A percentile compares a stretch with the other conserved stretches of the same genome.
phyloP scores from a whole-genome alignment of 2,113 vertebrate species.

The Cacatua alba region DNA sequence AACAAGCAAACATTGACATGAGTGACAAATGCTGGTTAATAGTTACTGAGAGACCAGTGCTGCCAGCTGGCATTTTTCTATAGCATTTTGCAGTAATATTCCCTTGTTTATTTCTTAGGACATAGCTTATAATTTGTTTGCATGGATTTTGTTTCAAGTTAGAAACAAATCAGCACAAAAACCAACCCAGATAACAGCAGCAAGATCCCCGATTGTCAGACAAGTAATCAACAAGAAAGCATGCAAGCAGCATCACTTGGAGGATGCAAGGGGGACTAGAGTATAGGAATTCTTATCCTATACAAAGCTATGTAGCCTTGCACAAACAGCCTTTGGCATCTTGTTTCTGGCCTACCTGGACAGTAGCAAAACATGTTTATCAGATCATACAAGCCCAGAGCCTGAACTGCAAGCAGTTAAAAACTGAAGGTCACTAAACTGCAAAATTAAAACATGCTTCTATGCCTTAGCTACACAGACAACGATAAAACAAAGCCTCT shows the following conservation, averaged over 20 bases:
- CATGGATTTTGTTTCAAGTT: constrained; percentile 37
- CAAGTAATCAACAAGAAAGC: constrained; percentile 68
- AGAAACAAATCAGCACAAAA: constrained; percentile 36
- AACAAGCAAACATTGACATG: constrained; percentile 57
- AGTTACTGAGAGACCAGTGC: constrained; percentile 1
- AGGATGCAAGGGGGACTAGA: background rate
- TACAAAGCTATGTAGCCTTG: constrained; percentile 29
- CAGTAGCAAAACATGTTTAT: constrained; percentile 59
- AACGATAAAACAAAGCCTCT: constrained; percentile 75
- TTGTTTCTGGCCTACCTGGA: constrained; percentile 76
- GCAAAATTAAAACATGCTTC: constrained; percentile 68
- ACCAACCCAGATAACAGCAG: background rate
- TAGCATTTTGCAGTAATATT: background rate
- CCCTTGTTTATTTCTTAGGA: background rate
- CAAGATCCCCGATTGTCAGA: constrained; percentile 22
- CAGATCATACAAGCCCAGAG: constrained; percentile 41
- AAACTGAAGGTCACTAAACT: constrained; percentile 71
- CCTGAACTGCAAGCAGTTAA: constrained; percentile 72
- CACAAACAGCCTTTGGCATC: constrained; percentile 54
- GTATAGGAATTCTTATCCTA: constrained; percentile 59
- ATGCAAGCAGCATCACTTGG: constrained; percentile 62
- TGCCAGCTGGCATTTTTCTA: constrained; percentile 24
- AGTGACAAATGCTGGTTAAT: constrained; percentile 17
- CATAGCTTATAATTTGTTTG: constrained; percentile 16
- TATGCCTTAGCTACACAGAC: constrained; percentile 61